Evolutionary conservation across 2,888 invertebrate species (phyloP).

Genomic region (Ectobius pallidus): DNA sequence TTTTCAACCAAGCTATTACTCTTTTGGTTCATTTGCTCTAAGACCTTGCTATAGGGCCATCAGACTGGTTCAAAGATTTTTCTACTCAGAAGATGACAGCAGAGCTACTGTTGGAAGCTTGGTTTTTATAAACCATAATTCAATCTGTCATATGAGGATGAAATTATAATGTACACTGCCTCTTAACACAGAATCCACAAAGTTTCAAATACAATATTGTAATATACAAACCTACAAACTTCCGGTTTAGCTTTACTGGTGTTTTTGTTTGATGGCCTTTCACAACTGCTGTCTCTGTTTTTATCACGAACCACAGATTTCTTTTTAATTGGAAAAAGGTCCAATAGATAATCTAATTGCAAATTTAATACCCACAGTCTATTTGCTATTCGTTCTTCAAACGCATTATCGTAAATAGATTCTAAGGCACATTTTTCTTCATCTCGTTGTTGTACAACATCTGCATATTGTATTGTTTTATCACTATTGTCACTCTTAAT

Average conservation of each 20-base stretch:
- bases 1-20: too few species aligned
- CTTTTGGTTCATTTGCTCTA: too few species aligned
- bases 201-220: too few species aligned
- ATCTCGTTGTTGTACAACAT: conserved; percentile 67
- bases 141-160: too few species aligned
- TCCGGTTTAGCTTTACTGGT: neutral
- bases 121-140: too few species aligned
- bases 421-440: conserved; percentile 78
- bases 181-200: too few species aligned
- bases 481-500: conserved; percentile 38
- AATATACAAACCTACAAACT: conserved; percentile 12
- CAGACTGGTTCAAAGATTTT: too few species aligned
- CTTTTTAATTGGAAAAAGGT: conserved; percentile 17
- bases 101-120: too few species aligned
- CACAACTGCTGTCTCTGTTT: conserved; percentile 5
- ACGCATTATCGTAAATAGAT: conserved; percentile 76
- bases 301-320: conserved; percentile 28
- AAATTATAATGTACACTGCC: too few species aligned
- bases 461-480: conserved; percentile 45
- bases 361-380: conserved; percentile 73
- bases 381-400: conserved; percentile 71
- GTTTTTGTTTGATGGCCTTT: neutral
- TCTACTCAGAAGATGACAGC: too few species aligned
- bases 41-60: too few species aligned
- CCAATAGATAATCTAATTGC: conserved; percentile 52